Base-by-base conservation (phyloP, 2,888 invertebrate species). In the Matsumyia berberina region DNA sequence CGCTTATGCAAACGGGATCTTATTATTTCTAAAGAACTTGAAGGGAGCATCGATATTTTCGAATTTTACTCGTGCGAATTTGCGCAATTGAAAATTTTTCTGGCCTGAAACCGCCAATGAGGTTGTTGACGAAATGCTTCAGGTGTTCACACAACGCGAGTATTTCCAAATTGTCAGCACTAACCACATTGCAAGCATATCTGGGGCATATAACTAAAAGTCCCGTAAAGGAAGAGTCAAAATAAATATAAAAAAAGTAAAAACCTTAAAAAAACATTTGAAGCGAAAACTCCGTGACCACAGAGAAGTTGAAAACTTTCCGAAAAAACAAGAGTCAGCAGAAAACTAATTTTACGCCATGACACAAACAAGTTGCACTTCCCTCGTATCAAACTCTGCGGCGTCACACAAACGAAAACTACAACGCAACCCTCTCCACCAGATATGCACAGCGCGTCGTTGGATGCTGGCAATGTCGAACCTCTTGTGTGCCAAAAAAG, bases 321-420 rank as follows among this genome's bases (percentile, higher is more conserved):
- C 12, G 24, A 24, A 49, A 80, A 85, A 80, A 64, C 60, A 70
- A 85, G 4, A 24, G 1, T 24, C 4, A 24, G 46, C 74, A 76
- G 60, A 80, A 85, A 85, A 85, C 74, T 76, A 85, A 80, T 85
- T 85, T 85, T 55, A 85, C 85, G 85, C 85, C 80, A 85, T 80
- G 85, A 80, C 85, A 80, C 74, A 85, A 85, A 80, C 80, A 85
- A 85, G 85, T 80, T 79, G 85, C 85, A 73, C 74, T 79, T 85
- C 69, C 64, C 37, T 39, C 24, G 57, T 64, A 49, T 64, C 70
- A 79, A 58, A 44, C 39, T 69, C 69, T 70, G 74, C 51, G 60
- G 4, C 1, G 51, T 60, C 29, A 12, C 62, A 58, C 74, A 74
- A 64, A 83, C 53, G 31, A 69, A 73, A 69, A 24, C 73, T 53